Evolutionary conservation across 2,113 vertebrate genomes (phyloP).

Genomic region (Macaca nemestrina): DNA sequence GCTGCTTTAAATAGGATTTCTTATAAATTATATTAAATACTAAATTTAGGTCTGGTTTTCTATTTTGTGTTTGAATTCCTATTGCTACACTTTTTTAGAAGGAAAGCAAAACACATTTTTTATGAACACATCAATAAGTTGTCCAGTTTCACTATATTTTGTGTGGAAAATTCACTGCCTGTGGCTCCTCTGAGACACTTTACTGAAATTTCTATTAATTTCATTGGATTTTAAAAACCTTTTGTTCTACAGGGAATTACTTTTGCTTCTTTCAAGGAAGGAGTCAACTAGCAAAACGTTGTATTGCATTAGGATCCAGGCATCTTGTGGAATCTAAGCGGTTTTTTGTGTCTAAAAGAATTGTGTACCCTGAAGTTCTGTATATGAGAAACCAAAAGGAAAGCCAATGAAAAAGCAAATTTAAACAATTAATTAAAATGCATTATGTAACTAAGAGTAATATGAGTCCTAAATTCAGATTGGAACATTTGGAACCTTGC

Average conservation of each 20-base stretch:
- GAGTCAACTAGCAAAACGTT: neutral
- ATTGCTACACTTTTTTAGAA: conserved; percentile 75
- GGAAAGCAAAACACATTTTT: conserved; percentile 74
- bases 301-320: neutral
- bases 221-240: conserved; percentile 29
- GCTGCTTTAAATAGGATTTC: conserved; percentile 56
- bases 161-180: conserved; percentile 56
- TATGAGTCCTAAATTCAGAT: neutral
- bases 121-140: conserved; percentile 71
- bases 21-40: conserved; percentile 66
- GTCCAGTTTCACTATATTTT: conserved; percentile 54
- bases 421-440: neutral
- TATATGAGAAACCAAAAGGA: neutral
- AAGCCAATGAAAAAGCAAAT: neutral
- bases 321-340: neutral
- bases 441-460: neutral
- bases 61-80: conserved; percentile 80
- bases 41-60: conserved; percentile 57
- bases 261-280: conserved; percentile 8
- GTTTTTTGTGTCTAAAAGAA: neutral
- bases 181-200: conserved; percentile 66
- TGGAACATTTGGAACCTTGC: neutral
- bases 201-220: conserved; percentile 68
- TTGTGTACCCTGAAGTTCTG: neutral
- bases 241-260: neutral